Evolutionary conservation across 1,140 invertebrate species (phyloP).

Genomic region (Leguminivora glycinivorella): DNA sequence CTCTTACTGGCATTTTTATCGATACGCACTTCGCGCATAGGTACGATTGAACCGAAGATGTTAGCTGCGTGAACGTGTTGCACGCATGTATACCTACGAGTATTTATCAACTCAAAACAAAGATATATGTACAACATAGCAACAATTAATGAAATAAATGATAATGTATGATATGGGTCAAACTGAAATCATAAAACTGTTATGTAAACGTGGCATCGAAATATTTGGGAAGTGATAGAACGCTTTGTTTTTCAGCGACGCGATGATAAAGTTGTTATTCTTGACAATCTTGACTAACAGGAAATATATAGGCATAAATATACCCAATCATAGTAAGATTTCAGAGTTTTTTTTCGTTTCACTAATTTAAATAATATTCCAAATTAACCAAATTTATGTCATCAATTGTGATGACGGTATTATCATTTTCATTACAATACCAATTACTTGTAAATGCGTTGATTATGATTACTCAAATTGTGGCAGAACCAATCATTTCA

Average conservation of each 20-base stretch:
- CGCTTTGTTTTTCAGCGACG: background rate
- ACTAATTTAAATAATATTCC: background rate
- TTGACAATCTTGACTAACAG: background rate
- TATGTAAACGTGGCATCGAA: slow-evolving; percentile 2
- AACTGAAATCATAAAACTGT: background rate
- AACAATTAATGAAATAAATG: background rate
- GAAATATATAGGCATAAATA: background rate
- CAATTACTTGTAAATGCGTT: background rate
- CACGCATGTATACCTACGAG: slow-evolving; percentile 1
- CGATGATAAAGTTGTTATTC: background rate
- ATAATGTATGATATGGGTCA: background rate
- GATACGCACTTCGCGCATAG: background rate
- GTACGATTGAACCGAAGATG: slow-evolving; percentile 2
- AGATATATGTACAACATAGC: slow-evolving; percentile 10
- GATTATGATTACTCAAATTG: slow-evolving; percentile 22
- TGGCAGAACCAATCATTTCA: slow-evolving; percentile 16
- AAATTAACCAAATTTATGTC: background rate
- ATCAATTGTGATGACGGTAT: too few relatives aligned
- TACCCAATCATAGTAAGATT: background rate
- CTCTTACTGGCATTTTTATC: background rate
- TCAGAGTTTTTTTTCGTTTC: background rate
- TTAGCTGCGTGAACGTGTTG: background rate
- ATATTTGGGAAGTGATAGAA: background rate
- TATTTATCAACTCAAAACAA: slow-evolving; percentile 11
- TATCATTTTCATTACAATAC: background rate